A percentile compares a stretch with the other conserved stretches of the same genome.
Evolutionary conservation across 2,797 vertebrate genomes (phyloP).

Genomic region (Liasis olivaceus): DNA sequence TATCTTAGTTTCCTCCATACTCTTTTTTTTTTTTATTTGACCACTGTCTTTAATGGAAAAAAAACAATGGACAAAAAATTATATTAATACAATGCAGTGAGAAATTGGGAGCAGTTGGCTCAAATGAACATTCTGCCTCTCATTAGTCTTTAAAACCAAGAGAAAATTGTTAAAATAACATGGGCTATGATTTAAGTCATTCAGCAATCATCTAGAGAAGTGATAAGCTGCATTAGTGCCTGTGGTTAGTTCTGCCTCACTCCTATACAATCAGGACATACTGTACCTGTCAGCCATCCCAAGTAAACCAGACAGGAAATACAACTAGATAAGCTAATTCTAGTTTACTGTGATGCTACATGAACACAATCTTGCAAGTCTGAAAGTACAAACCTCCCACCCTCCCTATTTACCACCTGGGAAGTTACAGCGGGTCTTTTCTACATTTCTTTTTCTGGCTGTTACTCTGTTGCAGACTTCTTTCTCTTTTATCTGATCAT

Average conservation of each 20-base stretch:
- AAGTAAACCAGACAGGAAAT: too few relatives aligned
- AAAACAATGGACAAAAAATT: neutral
- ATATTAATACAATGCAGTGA: neutral
- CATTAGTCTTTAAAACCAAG: neutral
- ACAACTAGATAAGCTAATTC: too few relatives aligned
- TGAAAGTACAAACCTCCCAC: too few relatives aligned
- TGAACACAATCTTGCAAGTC: too few relatives aligned
- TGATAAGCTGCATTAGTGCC: neutral
- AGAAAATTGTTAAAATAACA: neutral
- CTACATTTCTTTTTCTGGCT: too few relatives aligned
- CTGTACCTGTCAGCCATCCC: neutral
- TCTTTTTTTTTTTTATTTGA: neutral
- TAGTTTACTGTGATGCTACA: too few relatives aligned
- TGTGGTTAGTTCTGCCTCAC: neutral
- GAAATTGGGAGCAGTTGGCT: neutral
- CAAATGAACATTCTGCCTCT: neutral
- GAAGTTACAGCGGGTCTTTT: too few relatives aligned
- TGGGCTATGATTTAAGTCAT: neutral
- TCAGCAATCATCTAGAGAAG: neutral
- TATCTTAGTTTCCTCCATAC: neutral
- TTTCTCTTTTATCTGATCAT: too few relatives aligned
- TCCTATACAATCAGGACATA: neutral
- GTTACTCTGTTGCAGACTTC: too few relatives aligned
- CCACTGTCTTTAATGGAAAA: neutral
- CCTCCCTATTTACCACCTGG: too few relatives aligned